Percentiles rank a stretch among this genome's conserved stretches.
Conservation (phyloP, 2,888 invertebrate genomes). For the Panopea generosa region DNA sequence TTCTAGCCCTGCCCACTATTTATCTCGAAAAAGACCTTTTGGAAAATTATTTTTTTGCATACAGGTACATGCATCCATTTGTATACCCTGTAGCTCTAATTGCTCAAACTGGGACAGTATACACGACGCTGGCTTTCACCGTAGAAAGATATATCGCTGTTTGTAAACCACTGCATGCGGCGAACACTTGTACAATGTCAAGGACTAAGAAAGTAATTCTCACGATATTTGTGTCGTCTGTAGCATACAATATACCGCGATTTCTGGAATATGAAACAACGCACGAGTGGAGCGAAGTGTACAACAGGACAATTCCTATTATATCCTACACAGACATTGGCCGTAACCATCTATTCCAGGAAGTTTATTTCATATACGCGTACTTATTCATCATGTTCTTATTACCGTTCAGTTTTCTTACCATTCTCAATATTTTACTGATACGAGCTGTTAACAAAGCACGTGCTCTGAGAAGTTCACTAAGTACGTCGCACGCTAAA, state of each 20-base stretch:
- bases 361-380: conserved; percentile 82
- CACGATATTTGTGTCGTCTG: conserved; percentile 92
- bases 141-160: conserved; percentile 96
- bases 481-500: conserved; percentile 85
- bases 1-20: conserved; percentile 78
- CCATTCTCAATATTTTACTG: conserved; percentile 81
- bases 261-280: conserved; percentile 85
- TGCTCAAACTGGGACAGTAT: conserved; percentile 97
- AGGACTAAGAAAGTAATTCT: conserved; percentile 94
- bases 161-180: conserved; percentile 91
- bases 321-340: conserved; percentile 77
- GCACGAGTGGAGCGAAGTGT: conserved; percentile 38
- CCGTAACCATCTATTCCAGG: conserved; percentile 71
- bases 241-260: conserved; percentile 93
- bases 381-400: conserved; percentile 82
- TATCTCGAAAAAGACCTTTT: conserved; percentile 89
- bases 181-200: conserved; percentile 96
- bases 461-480: conserved; percentile 67
- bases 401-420: conserved; percentile 80
- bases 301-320: conserved; percentile 66
- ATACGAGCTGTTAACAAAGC: conserved; percentile 80
- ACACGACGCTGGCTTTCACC: conserved; percentile 90
- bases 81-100: conserved; percentile 92
- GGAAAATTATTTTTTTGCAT: conserved; percentile 90
- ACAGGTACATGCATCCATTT: conserved; percentile 92